Conservation (phyloP, 37 sponge, comb jelly and placozoan species). For the Beroe ovata region DNA sequence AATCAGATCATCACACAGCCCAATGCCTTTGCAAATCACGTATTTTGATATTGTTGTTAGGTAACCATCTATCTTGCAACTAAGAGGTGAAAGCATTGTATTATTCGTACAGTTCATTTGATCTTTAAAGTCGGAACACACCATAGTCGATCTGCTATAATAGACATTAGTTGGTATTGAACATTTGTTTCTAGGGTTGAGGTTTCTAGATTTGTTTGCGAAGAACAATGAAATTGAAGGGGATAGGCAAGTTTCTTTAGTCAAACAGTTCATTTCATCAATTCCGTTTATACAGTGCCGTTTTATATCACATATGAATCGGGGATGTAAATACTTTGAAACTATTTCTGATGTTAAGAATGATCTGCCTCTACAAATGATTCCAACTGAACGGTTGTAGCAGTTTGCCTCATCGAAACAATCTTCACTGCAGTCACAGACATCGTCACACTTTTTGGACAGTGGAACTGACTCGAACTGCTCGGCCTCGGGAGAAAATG, state of each 20-base stretch:
- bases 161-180: no score
- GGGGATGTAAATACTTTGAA: neutral
- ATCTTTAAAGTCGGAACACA: neutral
- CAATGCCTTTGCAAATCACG: neutral
- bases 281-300: neutral
- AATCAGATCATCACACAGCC: neutral
- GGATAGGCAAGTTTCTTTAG: neutral
- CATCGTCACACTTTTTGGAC: neutral
- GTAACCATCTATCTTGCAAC: neutral
- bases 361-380: neutral
- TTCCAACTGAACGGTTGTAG: neutral
- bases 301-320: neutral
- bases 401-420: neutral
- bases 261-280: neutral
- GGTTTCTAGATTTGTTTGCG: neutral
- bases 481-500: no score
- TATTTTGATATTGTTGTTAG: constrained; percentile 2
- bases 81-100: neutral
- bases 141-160: neutral
- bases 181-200: neutral
- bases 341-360: neutral
- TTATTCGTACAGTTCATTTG: constrained; percentile 16
- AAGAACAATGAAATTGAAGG: neutral
- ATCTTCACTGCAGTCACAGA: neutral
- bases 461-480: no score